A percentile compares a stretch with the other conserved stretches of the same genome.
phyloP scores from a whole-genome alignment of 53 echinoderm and acorn worm species.

The Arbacia lixula region DNA sequence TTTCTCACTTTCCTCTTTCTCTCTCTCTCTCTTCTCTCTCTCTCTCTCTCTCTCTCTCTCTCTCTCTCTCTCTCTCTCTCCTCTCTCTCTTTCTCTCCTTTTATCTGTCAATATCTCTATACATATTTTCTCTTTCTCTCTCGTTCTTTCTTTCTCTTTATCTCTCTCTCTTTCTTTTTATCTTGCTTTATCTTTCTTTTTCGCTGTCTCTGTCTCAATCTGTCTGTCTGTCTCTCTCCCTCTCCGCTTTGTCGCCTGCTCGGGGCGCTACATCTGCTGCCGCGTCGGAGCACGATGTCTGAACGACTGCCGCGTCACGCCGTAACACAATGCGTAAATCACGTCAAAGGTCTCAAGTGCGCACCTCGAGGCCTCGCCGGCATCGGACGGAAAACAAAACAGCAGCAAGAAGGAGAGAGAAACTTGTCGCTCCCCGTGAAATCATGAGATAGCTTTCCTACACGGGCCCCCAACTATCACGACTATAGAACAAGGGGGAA shows the following conservation, averaged over 20 bases:
- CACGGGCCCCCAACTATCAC: too few relatives aligned
- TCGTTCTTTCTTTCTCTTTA: not conserved
- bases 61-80: not conserved
- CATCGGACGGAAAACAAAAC: too few relatives aligned
- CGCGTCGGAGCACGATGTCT: constrained; percentile 16
- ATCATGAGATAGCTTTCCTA: too few relatives aligned
- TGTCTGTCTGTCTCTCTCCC: not conserved
- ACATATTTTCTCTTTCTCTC: not conserved
- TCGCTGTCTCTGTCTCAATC: not conserved
- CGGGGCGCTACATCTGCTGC: constrained; percentile 35
- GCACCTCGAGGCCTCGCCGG: constrained; percentile 4
- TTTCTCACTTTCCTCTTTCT: too few relatives aligned
- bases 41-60: not conserved
- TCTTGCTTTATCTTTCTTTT: not conserved
- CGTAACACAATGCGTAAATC: constrained; percentile 40
- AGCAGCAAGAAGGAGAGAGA: too few relatives aligned
- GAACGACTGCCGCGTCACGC: constrained; percentile 35
- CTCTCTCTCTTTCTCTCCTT: not conserved
- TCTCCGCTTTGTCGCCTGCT: constrained; percentile 5
- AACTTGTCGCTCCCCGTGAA: too few relatives aligned
- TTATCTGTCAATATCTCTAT: too few relatives aligned
- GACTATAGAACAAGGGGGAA: too few relatives aligned
- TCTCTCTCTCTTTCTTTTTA: not conserved
- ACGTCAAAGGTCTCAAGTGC: constrained; percentile 24
- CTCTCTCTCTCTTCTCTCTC: not conserved